A percentile compares a stretch with the other conserved stretches of the same genome.
These are phyloP conservation scores for Prionchulus punctatus DNA, from an alignment of 2,888 invertebrate genomes.

Conservation along the genomic window DNA sequence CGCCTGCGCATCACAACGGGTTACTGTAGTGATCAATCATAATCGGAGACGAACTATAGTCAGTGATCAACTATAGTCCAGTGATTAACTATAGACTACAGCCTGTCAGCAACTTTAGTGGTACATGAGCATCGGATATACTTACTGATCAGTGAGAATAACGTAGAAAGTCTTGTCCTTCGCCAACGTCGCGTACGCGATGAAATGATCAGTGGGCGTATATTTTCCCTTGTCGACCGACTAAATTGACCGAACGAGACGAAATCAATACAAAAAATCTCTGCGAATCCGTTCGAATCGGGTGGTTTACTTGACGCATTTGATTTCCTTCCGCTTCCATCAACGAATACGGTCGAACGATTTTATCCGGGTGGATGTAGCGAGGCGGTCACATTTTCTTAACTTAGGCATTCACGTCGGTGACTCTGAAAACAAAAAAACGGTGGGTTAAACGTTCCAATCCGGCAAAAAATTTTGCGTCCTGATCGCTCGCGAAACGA, in stretches of 20 bases:
- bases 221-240: slow-evolving; percentile 58
- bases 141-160: slow-evolving; percentile 43
- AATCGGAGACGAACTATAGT: no score
- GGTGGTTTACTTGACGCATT: slow-evolving; percentile 49
- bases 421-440: slow-evolving; percentile 22
- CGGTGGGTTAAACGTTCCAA: not conserved
- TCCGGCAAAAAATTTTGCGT: no score
- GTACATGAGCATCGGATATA: slow-evolving; percentile 36
- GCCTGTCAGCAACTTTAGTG: not conserved
- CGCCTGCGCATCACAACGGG: slow-evolving; percentile 27
- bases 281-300: slow-evolving; percentile 11
- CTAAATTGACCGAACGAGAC: slow-evolving; percentile 34
- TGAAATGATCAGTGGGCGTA: slow-evolving; percentile 62
- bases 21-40: not conserved
- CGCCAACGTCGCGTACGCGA: slow-evolving; percentile 45
- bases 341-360: slow-evolving; percentile 67
- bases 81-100: slow-evolving; percentile 1
- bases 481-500: not conserved
- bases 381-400: slow-evolving; percentile 59
- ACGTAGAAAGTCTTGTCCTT: slow-evolving; percentile 22
- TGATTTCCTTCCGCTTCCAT: slow-evolving; percentile 73
- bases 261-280: slow-evolving; percentile 8
- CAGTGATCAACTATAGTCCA: no score
- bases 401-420: slow-evolving; percentile 31
- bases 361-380: slow-evolving; percentile 61